Base-by-base conservation (phyloP, 2,888 invertebrate genomes). In the Dolomedes plantarius region DNA sequence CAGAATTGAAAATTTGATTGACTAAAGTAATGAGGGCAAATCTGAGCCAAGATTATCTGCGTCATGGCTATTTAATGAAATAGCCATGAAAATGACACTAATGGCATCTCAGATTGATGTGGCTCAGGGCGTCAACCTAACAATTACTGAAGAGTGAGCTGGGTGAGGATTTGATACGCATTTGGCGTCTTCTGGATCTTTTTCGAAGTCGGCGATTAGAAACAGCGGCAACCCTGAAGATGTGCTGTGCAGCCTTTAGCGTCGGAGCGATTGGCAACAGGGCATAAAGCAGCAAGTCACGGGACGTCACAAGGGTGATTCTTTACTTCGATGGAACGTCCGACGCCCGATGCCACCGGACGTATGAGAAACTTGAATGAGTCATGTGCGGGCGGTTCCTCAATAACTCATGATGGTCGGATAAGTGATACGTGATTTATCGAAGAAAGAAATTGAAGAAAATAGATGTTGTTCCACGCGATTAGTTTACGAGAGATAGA, bases 231-330 rank as follows among this genome's bases (percentile, higher is more conserved):
- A 85, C 77, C 77, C 77, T 19, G 16, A 29, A 73, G 71, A 75
- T 85, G 62, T 73, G 65, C 56, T 73, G 64, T 69, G 64, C 73
- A 74, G 85, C 74, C 78, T 79, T 79, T 86, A 78, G 50, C 68
- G 73, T 86, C 39, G 67, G 72, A 79, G 78, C 79, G 85, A 86
- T 86, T 86, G 85, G 83, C 68, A 41, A 74, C 29, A 72, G 56
- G 46, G 46, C 41, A 78, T 86, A 79, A 69, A 78, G 78, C 69
- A 56, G 74, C 56, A 68, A 73, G 83, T 85, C 85, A 78, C 73
- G 56, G 67, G 50, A 62, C 73, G 68, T 73, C 56, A 56, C 23
- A 56, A 56, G 23, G 23, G 23, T 23, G 19, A 56, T 23, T 56
- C 56, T 56, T 23, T 6, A 23, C 23, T 56, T 56, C 56, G 67